Conservation (phyloP, 2,113 vertebrate species). For the Callithrix jacchus region DNA sequence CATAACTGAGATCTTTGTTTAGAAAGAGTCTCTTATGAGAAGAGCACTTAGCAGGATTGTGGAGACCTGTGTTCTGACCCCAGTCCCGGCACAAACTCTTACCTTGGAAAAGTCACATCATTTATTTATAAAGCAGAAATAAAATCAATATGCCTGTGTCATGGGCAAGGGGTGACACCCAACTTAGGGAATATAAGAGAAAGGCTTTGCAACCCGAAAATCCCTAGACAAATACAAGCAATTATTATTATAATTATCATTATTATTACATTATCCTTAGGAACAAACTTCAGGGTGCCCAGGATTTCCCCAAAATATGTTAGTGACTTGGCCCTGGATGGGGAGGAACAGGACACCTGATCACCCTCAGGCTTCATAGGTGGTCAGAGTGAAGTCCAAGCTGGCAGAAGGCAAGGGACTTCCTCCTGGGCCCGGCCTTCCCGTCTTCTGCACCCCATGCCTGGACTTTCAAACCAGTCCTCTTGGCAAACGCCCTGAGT, state of each 20-base stretch:
- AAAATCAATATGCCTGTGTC: not conserved
- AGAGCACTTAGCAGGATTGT: too few relatives aligned
- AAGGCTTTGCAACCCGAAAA: not conserved
- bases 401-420: not conserved
- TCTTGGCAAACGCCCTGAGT: not conserved
- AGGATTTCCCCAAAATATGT: not conserved
- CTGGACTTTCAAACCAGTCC: not conserved
- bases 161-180: not conserved
- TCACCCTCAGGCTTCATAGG: not conserved
- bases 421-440: not conserved
- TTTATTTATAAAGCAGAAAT: not conserved
- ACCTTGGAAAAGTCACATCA: not conserved
- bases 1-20: not conserved
- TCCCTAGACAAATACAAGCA: not conserved
- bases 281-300: not conserved
- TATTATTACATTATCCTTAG: not conserved
- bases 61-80: not conserved
- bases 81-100: not conserved
- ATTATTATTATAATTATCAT: not conserved
- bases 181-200: not conserved
- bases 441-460: not conserved
- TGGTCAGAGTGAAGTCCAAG: not conserved
- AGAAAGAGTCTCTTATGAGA: not conserved
- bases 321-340: not conserved
- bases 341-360: not conserved